phyloP scores from a whole-genome alignment of 2,113 vertebrate species.

The Mobula hypostoma region DNA sequence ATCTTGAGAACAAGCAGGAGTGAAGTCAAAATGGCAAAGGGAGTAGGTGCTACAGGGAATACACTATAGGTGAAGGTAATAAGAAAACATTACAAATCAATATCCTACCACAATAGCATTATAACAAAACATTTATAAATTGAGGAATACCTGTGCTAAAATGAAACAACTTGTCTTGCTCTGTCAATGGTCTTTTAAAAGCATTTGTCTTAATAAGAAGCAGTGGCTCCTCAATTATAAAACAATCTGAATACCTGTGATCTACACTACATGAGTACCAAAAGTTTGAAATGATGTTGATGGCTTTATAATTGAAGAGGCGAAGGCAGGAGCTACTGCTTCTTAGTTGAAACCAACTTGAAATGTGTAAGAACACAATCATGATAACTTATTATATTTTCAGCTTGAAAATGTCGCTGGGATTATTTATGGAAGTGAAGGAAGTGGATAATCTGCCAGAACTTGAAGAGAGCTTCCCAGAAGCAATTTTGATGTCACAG shows the following conservation, averaged over 20 bases:
- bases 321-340: background rate
- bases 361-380: background rate
- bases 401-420: slow-evolving; percentile 70
- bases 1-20: too few relatives aligned
- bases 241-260: background rate
- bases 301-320: background rate
- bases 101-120: too few relatives aligned
- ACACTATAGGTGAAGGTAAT: too few relatives aligned
- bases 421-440: slow-evolving; percentile 68
- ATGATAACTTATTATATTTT: slow-evolving; percentile 40
- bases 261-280: background rate
- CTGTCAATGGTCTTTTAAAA: background rate
- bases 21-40: too few relatives aligned
- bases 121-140: too few relatives aligned
- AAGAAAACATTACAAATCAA: too few relatives aligned
- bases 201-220: background rate
- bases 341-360: background rate
- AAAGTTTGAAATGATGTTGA: background rate
- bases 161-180: background rate
- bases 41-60: too few relatives aligned
- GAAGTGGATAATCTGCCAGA: slow-evolving; percentile 54
- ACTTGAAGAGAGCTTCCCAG: slow-evolving; percentile 64
- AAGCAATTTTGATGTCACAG: slow-evolving; percentile 60
- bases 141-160: too few relatives aligned
- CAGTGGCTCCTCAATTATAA: too few relatives aligned